Evolutionary conservation across 2,888 invertebrate genomes (phyloP).

Genomic region (Synergus laeviventris): DNA sequence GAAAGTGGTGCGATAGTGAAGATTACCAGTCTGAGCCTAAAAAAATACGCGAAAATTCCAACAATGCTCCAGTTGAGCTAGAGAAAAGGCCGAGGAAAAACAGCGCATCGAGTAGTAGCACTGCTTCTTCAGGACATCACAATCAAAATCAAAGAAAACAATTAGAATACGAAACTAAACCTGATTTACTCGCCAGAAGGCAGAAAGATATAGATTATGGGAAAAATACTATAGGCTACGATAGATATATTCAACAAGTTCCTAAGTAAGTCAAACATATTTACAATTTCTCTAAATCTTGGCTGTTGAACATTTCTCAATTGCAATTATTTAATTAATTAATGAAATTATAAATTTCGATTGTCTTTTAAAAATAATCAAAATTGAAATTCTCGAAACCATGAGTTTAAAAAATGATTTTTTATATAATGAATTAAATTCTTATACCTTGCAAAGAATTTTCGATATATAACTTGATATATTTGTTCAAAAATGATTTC

Average conservation of each 20-base stretch:
- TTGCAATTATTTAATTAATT: not conserved
- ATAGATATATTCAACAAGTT: slow-evolving; percentile 83
- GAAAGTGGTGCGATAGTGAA: not conserved
- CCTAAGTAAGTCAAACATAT: slow-evolving; percentile 80
- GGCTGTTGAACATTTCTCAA: not conserved
- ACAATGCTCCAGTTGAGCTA: slow-evolving; percentile 46
- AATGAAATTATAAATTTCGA: too few relatives aligned
- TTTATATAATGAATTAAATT: too few relatives aligned
- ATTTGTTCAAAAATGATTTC: too few relatives aligned
- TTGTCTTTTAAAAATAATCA: too few relatives aligned
- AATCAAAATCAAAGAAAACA: slow-evolving; percentile 54
- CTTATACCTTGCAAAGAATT: too few relatives aligned
- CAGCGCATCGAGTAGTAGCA: slow-evolving; percentile 70
- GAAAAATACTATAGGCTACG: slow-evolving; percentile 93
- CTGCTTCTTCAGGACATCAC: slow-evolving; percentile 61
- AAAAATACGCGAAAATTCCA: slow-evolving; percentile 24
- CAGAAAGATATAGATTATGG: slow-evolving; percentile 98
- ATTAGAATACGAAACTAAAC: slow-evolving; percentile 83
- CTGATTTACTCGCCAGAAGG: slow-evolving; percentile 83
- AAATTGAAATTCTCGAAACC: too few relatives aligned
- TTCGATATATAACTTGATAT: too few relatives aligned
- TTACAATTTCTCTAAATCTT: not conserved
- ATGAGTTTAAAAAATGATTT: too few relatives aligned
- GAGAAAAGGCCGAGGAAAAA: slow-evolving; percentile 64
- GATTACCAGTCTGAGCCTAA: slow-evolving; percentile 29